phyloP scores from a whole-genome alignment of 2,113 vertebrate species.

The Myrmophylax atrothorax region DNA sequence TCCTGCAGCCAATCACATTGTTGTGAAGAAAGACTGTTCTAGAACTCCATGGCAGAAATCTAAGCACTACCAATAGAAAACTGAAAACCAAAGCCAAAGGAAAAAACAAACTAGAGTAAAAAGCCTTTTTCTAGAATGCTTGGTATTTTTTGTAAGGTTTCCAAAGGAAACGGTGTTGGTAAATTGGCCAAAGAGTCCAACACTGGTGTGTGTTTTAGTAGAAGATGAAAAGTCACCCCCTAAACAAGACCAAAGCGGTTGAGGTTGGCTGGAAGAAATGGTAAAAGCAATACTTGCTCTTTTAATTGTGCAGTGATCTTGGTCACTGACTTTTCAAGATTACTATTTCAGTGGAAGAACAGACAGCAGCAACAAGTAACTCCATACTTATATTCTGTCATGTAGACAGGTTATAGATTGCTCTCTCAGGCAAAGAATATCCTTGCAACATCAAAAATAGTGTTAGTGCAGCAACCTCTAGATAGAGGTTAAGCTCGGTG shows the following conservation, averaged over 20 bases:
- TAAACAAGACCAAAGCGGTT: not conserved
- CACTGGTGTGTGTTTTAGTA: not conserved
- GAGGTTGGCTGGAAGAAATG: not conserved
- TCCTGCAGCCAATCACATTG: not conserved
- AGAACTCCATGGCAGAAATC: not conserved
- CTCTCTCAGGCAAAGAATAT: not conserved
- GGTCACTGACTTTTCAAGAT: not conserved
- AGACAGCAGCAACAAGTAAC: not conserved
- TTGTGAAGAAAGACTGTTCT: not conserved
- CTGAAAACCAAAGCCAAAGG: not conserved
- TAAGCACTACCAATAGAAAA: not conserved
- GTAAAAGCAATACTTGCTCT: not conserved
- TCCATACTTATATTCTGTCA: not conserved
- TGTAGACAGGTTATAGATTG: not conserved
- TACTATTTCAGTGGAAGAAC: not conserved
- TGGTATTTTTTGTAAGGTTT: not conserved
- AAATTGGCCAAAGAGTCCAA: not conserved
- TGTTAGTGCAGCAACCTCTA: not conserved
- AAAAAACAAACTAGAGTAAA: fast-evolving
- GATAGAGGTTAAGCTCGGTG: not conserved
- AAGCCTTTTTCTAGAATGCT: not conserved
- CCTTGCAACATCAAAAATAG: not conserved
- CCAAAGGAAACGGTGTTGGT: not conserved
- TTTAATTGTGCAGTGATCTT: not conserved
- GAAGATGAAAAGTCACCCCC: not conserved